Evolutionary conservation across 2,797 vertebrate genomes (phyloP).

Genomic region (Cryptoblepharus egeriae): DNA sequence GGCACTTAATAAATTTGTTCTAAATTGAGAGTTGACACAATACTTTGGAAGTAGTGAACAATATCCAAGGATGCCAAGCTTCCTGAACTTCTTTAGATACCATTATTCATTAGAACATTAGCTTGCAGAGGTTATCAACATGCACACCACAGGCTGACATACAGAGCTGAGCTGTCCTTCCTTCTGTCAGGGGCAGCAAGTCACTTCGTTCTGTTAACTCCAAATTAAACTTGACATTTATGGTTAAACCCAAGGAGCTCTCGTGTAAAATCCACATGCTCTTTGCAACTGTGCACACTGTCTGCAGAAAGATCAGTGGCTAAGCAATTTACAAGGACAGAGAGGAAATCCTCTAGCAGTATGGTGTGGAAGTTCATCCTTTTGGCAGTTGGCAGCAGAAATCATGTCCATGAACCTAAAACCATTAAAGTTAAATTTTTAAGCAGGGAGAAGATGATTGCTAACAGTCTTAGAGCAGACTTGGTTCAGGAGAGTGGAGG

Average conservation of each 20-base stretch:
- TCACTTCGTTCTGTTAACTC: slow-evolving; percentile 52
- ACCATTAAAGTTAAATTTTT: slow-evolving; percentile 19
- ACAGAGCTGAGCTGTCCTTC: slow-evolving; percentile 49
- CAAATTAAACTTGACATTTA: slow-evolving; percentile 61
- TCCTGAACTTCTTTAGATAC: background rate
- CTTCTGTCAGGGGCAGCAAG: slow-evolving; percentile 41
- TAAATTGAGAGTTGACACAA: background rate
- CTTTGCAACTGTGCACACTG: slow-evolving; percentile 36
- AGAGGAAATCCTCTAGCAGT: slow-evolving; percentile 1
- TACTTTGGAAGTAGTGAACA: background rate
- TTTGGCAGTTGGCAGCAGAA: slow-evolving; percentile 45
- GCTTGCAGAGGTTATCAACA: slow-evolving; percentile 49
- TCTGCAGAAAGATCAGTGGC: slow-evolving; percentile 57
- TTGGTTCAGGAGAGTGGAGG: background rate
- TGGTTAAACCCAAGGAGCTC: slow-evolving; percentile 62
- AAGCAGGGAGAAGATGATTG: slow-evolving; percentile 14
- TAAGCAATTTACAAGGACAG: slow-evolving; percentile 46
- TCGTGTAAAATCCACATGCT: slow-evolving; percentile 40
- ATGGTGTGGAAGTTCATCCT: slow-evolving; percentile 14
- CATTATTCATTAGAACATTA: slow-evolving; percentile 4
- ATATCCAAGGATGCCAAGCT: background rate
- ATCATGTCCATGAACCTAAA: slow-evolving; percentile 43
- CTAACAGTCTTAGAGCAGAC: background rate
- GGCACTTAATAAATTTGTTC: background rate
- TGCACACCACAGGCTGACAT: slow-evolving; percentile 36